Base-by-base conservation (phyloP, 2,888 invertebrate species). In the Calliphora vomitoria region DNA sequence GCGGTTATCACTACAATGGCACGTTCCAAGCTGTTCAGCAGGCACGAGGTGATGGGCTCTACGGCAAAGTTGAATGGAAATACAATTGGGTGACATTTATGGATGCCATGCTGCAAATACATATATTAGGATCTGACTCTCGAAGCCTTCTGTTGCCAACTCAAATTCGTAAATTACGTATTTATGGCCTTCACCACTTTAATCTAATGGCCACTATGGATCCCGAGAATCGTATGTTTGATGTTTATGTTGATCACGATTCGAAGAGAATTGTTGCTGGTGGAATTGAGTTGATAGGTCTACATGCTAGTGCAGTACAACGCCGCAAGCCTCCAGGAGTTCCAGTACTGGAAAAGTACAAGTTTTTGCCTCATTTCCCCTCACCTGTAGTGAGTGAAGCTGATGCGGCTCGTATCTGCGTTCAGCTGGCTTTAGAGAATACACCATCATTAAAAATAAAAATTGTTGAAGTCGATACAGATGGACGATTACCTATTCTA, bases 1-100 rank as follows among this genome's bases (percentile, higher is more conserved):
- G 97, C 90, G 97, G 97, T 3, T 96, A 97, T 91, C 96, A 95
- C 88, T 95, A 95, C 91, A 91, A 89, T 75, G 94, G 93, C 0
- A 85, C 87, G 0, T 94, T 94, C 85, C 91, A 90, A 62, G 91
- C 91, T 0, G 93, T 94, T 0, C 83, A 89, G 3, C 79, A 87
- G 10, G 93, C 93, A 0, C 91, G 94, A 0, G 88, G 91, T 1
- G 93, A 94, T 89, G 94, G 94, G 0, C 78, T 91, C 0, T 92
- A 90, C 38, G 94, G 94, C 5, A 90, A 91, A 92, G 92, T 90
- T 8, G 93, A 95, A 75, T 98, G 98, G 98, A 95, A 95, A 71
- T 96, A 96, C 90, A 97, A 97, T 93, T 98, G 98, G 98, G 96
- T 97, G 8, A 95, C 97, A 4, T 98, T 98, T 93, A 95, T 98